Evolutionary conservation across 2,888 invertebrate genomes (phyloP).

Genomic region (Sinhomidia bicolor): DNA sequence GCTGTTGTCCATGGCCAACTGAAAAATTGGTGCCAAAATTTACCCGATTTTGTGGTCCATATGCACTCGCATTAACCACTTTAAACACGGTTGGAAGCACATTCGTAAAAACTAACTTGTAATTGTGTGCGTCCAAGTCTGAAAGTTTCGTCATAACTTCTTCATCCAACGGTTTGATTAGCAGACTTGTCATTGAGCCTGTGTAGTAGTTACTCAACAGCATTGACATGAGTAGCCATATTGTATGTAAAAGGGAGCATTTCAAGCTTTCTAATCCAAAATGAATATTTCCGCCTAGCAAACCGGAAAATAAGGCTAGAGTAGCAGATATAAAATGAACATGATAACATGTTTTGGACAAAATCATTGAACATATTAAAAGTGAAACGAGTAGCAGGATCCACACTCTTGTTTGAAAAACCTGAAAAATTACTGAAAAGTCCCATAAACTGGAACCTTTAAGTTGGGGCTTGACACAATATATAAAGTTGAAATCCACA

Average conservation of each 20-base stretch:
- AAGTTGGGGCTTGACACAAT: background rate
- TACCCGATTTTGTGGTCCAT: background rate
- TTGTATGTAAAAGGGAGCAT: background rate
- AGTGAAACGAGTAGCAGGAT: background rate
- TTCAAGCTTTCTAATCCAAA: background rate
- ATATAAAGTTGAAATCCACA: slow-evolving; percentile 30
- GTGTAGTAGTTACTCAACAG: slow-evolving; percentile 19
- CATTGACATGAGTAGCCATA: background rate
- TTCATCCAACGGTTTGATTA: slow-evolving; percentile 18
- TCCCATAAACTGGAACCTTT: background rate
- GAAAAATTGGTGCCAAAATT: too few species aligned
- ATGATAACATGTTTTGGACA: background rate
- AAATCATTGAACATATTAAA: slow-evolving; percentile 3
- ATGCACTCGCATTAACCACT: background rate
- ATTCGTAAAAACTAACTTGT: background rate
- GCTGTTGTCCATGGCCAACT: too few species aligned
- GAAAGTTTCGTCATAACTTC: background rate
- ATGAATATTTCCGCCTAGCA: background rate
- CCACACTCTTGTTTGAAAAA: background rate
- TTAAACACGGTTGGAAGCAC: background rate
- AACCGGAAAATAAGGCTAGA: background rate
- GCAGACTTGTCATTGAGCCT: slow-evolving; percentile 27
- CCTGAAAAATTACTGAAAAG: background rate
- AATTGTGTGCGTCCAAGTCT: background rate
- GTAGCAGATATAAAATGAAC: background rate